phyloP scores from a whole-genome alignment of 2,797 vertebrate genomes.

The Clamator glandarius region DNA sequence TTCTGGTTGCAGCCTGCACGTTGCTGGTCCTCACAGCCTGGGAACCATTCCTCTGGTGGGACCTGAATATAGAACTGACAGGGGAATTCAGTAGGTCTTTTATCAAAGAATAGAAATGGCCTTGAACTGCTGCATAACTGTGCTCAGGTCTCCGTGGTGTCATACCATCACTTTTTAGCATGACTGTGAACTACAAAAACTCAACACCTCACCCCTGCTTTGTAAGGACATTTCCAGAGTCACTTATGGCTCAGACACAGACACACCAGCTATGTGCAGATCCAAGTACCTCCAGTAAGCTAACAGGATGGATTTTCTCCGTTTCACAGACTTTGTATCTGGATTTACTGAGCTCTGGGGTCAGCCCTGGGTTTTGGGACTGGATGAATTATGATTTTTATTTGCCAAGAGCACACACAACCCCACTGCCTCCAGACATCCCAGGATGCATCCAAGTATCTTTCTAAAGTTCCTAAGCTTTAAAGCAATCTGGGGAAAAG shows the following conservation, averaged over 20 bases:
- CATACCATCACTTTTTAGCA: neutral
- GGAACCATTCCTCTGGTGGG: fast-evolving
- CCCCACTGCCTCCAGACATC: neutral
- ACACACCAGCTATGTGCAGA: neutral
- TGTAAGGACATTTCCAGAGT: neutral
- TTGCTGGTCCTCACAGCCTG: neutral
- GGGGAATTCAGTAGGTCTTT: neutral
- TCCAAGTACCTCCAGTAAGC: neutral
- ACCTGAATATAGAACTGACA: neutral
- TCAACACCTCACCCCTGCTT: neutral
- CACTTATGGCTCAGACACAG: neutral
- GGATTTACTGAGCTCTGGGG: neutral
- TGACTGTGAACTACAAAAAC: neutral
- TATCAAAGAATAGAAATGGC: neutral
- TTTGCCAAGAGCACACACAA: neutral
- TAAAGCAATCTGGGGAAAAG: neutral
- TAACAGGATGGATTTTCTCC: neutral
- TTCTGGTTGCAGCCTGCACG: neutral
- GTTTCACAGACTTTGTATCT: neutral
- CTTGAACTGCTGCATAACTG: neutral
- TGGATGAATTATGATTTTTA: neutral
- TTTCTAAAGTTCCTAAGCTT: neutral
- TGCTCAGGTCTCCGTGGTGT: neutral
- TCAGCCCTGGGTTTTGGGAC: neutral
- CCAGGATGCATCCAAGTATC: neutral